phyloP scores from a whole-genome alignment of 1,140 invertebrate species.

The Steinernema khuongi region DNA sequence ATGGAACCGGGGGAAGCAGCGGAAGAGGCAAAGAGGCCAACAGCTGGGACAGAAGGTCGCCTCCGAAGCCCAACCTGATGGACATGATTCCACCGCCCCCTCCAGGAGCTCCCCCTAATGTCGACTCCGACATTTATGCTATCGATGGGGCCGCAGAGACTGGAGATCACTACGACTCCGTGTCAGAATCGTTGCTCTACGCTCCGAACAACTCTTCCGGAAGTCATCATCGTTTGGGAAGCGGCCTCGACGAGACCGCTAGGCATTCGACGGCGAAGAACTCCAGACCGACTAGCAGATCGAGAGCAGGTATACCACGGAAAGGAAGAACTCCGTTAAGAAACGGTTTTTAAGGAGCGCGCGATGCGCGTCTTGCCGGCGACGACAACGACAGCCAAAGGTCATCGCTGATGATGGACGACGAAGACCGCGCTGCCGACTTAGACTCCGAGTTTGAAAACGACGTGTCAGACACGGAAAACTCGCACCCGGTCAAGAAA shows the following conservation, averaged over 20 bases:
- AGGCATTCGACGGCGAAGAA: background rate
- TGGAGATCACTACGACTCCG: conserved; percentile 2
- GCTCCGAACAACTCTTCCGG: conserved; percentile 20
- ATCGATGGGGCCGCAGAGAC: background rate
- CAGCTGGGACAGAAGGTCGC: conserved; percentile 25
- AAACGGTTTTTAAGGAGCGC: background rate
- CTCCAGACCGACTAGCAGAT: background rate
- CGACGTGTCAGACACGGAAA: conserved; percentile 24
- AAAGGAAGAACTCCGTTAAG: background rate
- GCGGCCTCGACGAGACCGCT: background rate
- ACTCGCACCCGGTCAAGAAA: conserved; percentile 10
- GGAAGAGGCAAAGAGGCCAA: conserved; percentile 28
- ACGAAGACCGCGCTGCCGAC: conserved; percentile 23
- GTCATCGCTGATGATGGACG: conserved; percentile 41
- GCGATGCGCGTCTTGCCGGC: background rate
- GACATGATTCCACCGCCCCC: conserved; percentile 47
- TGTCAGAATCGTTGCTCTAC: conserved; percentile 24
- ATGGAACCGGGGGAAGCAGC: conserved; percentile 45
- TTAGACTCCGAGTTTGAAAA: conserved; percentile 21
- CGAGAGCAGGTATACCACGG: conserved; percentile 10
- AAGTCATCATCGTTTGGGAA: background rate
- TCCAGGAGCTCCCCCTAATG: conserved; percentile 28
- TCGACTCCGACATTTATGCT: conserved; percentile 22
- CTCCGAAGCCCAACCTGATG: conserved; percentile 42
- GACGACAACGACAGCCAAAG: conserved; percentile 37